These are phyloP conservation scores for Platycheirus rosarum DNA, from an alignment of 2,888 invertebrate genomes.

Conservation along the genomic window DNA sequence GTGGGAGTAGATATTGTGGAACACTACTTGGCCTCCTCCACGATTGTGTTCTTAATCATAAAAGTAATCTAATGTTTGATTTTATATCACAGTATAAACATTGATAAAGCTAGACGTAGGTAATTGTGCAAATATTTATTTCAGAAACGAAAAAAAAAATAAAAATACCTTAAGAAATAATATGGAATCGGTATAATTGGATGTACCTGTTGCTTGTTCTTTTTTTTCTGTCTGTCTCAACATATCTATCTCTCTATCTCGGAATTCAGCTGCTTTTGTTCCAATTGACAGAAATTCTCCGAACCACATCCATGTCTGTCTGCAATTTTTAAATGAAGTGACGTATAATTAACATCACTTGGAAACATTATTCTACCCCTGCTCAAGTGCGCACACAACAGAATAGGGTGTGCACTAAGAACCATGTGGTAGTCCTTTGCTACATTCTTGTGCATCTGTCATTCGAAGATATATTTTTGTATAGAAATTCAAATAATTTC, in stretches of 20 bases:
- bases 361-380: slow-evolving; percentile 48
- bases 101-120: not conserved
- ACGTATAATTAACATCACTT: slow-evolving; percentile 65
- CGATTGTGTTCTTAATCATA: not conserved
- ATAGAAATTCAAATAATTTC: slow-evolving; percentile 21
- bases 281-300: slow-evolving; percentile 21
- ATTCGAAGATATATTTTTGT: slow-evolving; percentile 3
- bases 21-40: not conserved
- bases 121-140: slow-evolving; percentile 19
- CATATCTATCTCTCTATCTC: not conserved
- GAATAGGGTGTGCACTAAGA: slow-evolving; percentile 49
- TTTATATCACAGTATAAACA: not conserved
- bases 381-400: slow-evolving; percentile 18
- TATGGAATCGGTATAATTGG: not conserved
- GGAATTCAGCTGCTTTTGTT: slow-evolving; percentile 40
- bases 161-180: not conserved
- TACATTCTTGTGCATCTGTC: slow-evolving; percentile 60
- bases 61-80: slow-evolving; percentile 19
- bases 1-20: not conserved
- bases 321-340: slow-evolving; percentile 61
- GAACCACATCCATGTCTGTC: slow-evolving; percentile 41
- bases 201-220: slow-evolving; percentile 34
- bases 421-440: slow-evolving; percentile 53
- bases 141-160: not conserved
- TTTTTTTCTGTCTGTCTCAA: not conserved